A percentile compares a stretch with the other conserved stretches of the same genome.
phyloP scores from a whole-genome alignment of 2,797 vertebrate genomes.

The Crocidura indochinensis region DNA sequence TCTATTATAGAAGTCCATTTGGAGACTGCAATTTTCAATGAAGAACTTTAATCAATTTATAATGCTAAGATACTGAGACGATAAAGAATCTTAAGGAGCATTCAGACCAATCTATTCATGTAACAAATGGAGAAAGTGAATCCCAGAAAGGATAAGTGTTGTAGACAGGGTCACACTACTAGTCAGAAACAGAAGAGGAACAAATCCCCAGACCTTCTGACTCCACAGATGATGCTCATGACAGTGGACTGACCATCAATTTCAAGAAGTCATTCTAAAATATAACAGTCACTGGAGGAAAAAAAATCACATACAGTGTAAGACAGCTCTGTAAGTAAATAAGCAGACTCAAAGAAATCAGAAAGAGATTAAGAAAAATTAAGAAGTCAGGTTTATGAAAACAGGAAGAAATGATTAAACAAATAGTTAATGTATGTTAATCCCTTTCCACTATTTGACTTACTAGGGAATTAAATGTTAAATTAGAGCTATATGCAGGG shows the following conservation, averaged over 20 bases:
- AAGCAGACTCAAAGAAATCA: constrained; percentile 72
- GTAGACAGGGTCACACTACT: neutral
- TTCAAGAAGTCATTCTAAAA: constrained; percentile 43
- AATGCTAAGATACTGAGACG: constrained; percentile 28
- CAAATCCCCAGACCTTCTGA: constrained; percentile 51
- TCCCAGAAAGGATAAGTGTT: constrained; percentile 3
- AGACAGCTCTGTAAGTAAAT: constrained; percentile 48
- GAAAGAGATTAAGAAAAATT: constrained; percentile 66
- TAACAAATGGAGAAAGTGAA: constrained; percentile 23
- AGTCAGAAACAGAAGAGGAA: constrained; percentile 22
- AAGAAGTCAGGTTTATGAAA: constrained; percentile 58
- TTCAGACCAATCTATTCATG: neutral
- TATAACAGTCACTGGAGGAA: constrained; percentile 36
- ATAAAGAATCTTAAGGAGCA: neutral
- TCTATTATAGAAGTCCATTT: constrained; percentile 8
- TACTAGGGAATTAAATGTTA: constrained; percentile 1
- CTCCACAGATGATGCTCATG: constrained; percentile 8
- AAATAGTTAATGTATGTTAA: constrained; percentile 52
- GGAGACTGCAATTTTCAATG: constrained; percentile 55
- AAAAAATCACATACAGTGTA: constrained; percentile 32
- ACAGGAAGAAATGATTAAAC: constrained; percentile 54
- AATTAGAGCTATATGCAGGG: neutral
- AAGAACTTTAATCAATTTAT: constrained; percentile 54
- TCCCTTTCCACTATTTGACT: neutral
- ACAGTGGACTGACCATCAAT: neutral